Evolutionary conservation across 2,888 invertebrate species (phyloP), one percentile per base, ranked within the genome.

Genomic region (Eupithecia subfuscata): DNA sequence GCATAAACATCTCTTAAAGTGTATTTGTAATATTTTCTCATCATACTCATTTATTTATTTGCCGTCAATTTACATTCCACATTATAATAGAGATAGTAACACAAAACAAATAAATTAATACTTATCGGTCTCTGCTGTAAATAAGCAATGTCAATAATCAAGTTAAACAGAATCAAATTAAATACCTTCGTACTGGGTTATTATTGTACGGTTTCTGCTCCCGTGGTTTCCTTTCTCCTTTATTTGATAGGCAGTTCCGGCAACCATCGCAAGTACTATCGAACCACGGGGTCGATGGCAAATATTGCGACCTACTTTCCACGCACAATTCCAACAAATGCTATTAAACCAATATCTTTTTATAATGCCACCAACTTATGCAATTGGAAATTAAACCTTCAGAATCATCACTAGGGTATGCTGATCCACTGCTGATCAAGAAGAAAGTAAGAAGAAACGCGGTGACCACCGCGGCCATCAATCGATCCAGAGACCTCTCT

Each of bases 311-410:
- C 65, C 65, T 65, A 65, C 65, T 65, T 64, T 37, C 34, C 18
- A 65, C 9, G n/a, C 64, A 65, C 64, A 65, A 65, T 65, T 37
- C 37, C 37, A 52, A 52, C n/a, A 56, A 56, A 56, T 11, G 52
- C 52, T 22, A 11, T 56, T n/a, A n/a, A 9, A 52, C 8, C n/a
- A 8, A 22, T 22, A 56, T 22, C 22, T 22, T n/a, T 3, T 22
- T 22, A 56, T 12, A 56, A 11, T 22, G 52, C n/a, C 11, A 56
- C 22, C 9, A 56, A 56, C 52, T 56, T 56, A 22, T 56, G n/a
- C n/a, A 1, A 56, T 56, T 56, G 22, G 3, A 56, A 22, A 22
- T 11, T n/a, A 11, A n/a, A n/a, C 6, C n/a, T n/a, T n/a, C 11
- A n/a, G 3, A 52, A n/a, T 52, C n/a, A 52, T 52, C 52, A 9